Evolutionary conservation across 2,888 invertebrate genomes (phyloP).

Genomic region (Cybosia mesomella): DNA sequence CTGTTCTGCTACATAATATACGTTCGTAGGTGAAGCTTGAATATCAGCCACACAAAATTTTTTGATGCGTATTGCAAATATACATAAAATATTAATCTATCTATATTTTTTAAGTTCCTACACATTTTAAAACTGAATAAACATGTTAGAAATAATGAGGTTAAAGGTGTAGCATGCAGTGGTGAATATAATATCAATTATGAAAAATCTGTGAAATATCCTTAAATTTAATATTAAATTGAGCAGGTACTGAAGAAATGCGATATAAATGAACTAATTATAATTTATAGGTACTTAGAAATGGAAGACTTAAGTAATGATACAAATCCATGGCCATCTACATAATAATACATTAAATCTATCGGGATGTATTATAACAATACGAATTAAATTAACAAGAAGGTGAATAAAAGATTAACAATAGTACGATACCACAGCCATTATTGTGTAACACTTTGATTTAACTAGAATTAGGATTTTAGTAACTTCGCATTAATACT

Average conservation of each 20-base stretch:
- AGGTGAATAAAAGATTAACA: constrained; percentile 76
- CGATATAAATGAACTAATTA: constrained; percentile 64
- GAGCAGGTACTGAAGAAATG: constrained; percentile 77
- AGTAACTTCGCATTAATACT: constrained; percentile 60
- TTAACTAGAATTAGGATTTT: constrained; percentile 69
- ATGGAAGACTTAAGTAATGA: constrained; percentile 84
- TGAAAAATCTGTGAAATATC: constrained; percentile 45
- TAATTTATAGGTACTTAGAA: constrained; percentile 74
- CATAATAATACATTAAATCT: constrained; percentile 66
- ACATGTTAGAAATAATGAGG: constrained; percentile 27
- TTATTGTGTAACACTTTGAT: constrained; percentile 81
- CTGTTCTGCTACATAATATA: constrained; percentile 32
- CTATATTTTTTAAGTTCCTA: constrained; percentile 26
- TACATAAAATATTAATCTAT: constrained; percentile 43
- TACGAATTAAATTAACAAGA: constrained; percentile 64
- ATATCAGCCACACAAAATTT: constrained; percentile 28
- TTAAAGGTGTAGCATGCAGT: constrained; percentile 29
- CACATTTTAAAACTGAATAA: constrained; percentile 30
- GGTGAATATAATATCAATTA: constrained; percentile 32
- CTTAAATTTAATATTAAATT: constrained; percentile 68
- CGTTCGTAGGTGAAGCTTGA: constrained; percentile 25
- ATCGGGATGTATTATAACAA: constrained; percentile 64
- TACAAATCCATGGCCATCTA: constrained; percentile 78
- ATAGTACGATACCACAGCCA: constrained; percentile 86
- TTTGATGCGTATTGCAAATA: constrained; percentile 36